Base-by-base conservation (phyloP, 2,797 vertebrate species). In the Smutsia gigantea region DNA sequence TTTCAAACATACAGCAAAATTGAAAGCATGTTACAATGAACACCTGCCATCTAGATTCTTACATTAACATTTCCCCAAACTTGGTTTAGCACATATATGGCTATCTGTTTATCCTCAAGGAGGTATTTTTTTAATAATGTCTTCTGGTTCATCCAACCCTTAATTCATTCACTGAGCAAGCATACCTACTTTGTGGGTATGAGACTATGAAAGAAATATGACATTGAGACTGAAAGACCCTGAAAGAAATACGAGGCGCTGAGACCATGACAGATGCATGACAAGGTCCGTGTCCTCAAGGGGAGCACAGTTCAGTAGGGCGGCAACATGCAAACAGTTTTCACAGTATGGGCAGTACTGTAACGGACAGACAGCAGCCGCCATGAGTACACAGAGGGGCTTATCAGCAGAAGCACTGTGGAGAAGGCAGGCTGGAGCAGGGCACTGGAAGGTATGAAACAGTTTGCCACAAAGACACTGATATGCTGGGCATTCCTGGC, bases 151-250 rank as follows among this genome's bases (percentile, higher is more conserved):
- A 64, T 74, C 10, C 34, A 94, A 71, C 64, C 53, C 61, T 79
- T 71, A 74, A 61, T 71, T 81, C 11, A 94, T 81, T 83, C 87
- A 89, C 64, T 83, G 82, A 83, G 37, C 42, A 86, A 92, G 82
- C 51, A 78, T 89, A 59, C 69, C 42, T 42, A 57, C 53, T 21
- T 1, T 79, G 19, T 96, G 11, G 49, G 19, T 71, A 51, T 25
- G 29, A 94, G 55, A 78, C 61, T 72, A 42, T 71, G 39, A 59
- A 83, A 87, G 74, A 46, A 46, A 46, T 46, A 46, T 46, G 46
- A 46, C 11, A 46, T 12, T 46, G 46, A 46, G 46, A 46, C 46
- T 46, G 46, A 46, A 46, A 46, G 46, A 46, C 46, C 11, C 46
- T 46, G 46, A 46, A 46, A 46, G 9, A 46, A 46, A 46, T 46